A percentile compares a stretch with the other conserved stretches of the same genome.
phyloP scores from a whole-genome alignment of 2,888 invertebrate genomes.

The Callosobruchus maculatus region DNA sequence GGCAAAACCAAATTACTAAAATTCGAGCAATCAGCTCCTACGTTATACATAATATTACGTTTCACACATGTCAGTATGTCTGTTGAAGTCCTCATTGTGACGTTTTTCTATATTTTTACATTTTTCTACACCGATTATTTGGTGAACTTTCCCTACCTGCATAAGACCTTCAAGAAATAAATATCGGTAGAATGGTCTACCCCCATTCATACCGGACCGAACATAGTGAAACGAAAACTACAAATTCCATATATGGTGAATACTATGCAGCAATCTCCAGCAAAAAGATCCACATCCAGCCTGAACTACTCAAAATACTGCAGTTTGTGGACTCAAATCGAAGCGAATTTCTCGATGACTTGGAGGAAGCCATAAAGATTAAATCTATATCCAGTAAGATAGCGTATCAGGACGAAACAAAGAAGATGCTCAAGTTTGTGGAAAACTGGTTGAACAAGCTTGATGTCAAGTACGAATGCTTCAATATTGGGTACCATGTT shows the following conservation, averaged over 20 bases:
- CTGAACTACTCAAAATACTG: constrained; percentile 41
- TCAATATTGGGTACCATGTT: constrained; percentile 41
- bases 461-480: constrained; percentile 46
- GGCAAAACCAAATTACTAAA: too few species aligned
- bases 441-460: constrained; percentile 45
- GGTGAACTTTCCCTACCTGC: constrained; percentile 40
- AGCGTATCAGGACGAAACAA: constrained; percentile 37
- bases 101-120: constrained; percentile 42
- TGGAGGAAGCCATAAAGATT: constrained; percentile 42
- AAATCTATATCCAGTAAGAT: constrained; percentile 42
- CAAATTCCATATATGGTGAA: constrained; percentile 43
- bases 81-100: constrained; percentile 38
- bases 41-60: too few species aligned
- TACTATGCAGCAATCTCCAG: constrained; percentile 36
- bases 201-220: constrained; percentile 46
- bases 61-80: constrained; percentile 22
- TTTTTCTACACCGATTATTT: constrained; percentile 45
- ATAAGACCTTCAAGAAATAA: constrained; percentile 28
- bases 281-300: constrained; percentile 43
- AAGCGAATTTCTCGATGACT: constrained; percentile 36
- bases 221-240: constrained; percentile 46
- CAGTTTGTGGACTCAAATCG: constrained; percentile 46
- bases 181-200: constrained; percentile 37
- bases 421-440: constrained; percentile 41
- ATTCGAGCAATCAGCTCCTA: too few species aligned